Evolutionary conservation across 2,888 invertebrate species (phyloP).

Genomic region (Volucella zonaria): DNA sequence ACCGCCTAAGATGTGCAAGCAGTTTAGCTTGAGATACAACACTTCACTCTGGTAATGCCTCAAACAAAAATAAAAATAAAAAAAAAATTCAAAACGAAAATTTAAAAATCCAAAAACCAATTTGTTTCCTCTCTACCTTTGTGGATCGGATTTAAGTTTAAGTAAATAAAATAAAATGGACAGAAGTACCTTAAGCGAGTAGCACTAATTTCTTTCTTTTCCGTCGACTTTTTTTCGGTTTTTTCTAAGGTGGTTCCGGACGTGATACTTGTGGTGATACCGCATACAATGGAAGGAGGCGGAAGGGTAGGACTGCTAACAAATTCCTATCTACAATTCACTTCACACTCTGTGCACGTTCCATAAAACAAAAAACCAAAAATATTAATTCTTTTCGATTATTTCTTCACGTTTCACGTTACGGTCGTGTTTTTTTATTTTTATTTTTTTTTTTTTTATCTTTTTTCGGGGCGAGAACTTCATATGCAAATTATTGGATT

Average conservation of each 20-base stretch:
- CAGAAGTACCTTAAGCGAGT: background rate
- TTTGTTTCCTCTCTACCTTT: background rate
- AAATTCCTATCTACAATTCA: constrained; percentile 57
- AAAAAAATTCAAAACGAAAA: no score
- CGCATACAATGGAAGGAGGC: constrained; percentile 23
- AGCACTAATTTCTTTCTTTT: no score
- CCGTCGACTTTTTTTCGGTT: constrained; percentile 3
- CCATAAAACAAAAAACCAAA: constrained; percentile 14
- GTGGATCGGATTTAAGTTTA: background rate
- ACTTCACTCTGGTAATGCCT: no score
- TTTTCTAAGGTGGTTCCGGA: constrained; percentile 66
- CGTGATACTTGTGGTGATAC: constrained; percentile 31
- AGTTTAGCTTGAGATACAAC: no score
- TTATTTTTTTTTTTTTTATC: background rate
- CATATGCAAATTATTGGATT: constrained; percentile 58
- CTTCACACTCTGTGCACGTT: constrained; percentile 68
- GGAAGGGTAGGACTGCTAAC: constrained; percentile 22
- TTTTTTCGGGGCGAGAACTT: constrained; percentile 11
- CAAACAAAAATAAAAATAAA: no score
- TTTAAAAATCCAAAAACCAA: no score
- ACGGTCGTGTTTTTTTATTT: background rate
- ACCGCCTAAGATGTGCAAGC: no score
- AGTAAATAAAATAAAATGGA: background rate
- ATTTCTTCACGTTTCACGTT: constrained; percentile 21
- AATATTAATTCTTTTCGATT: constrained; percentile 30